Evolutionary conservation across 2,888 invertebrate genomes (phyloP).

Genomic region (Aplocera efformata): DNA sequence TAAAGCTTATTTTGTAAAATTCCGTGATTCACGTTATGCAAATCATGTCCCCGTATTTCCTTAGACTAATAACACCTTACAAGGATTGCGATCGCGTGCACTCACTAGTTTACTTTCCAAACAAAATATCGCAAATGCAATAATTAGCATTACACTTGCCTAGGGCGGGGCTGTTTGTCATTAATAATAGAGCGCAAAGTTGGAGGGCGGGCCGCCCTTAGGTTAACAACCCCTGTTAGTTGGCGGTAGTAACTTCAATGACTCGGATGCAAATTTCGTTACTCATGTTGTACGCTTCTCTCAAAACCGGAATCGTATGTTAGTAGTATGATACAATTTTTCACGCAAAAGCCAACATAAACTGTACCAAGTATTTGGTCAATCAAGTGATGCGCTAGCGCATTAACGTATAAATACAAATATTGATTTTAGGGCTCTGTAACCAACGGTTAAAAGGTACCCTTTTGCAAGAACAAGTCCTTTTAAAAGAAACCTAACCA

Average conservation of each 20-base stretch:
- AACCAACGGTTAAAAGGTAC: too few relatives aligned
- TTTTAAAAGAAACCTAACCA: too few relatives aligned
- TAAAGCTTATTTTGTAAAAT: neutral
- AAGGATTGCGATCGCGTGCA: slow-evolving; percentile 42
- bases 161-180: slow-evolving; percentile 67
- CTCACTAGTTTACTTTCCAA: slow-evolving; percentile 48
- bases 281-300: slow-evolving; percentile 34
- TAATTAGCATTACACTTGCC: slow-evolving; percentile 73
- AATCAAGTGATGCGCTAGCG: too few relatives aligned
- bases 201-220: slow-evolving; percentile 68
- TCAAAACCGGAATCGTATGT: slow-evolving; percentile 14
- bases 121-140: slow-evolving; percentile 68
- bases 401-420: too few relatives aligned
- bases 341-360: slow-evolving; percentile 13
- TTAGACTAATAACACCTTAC: slow-evolving; percentile 34
- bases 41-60: slow-evolving; percentile 57
- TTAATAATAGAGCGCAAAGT: slow-evolving; percentile 76
- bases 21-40: slow-evolving; percentile 43
- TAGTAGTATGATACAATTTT: slow-evolving; percentile 1
- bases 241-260: slow-evolving; percentile 52
- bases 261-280: slow-evolving; percentile 49
- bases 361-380: too few relatives aligned
- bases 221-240: slow-evolving; percentile 74
- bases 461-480: too few relatives aligned
- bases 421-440: too few relatives aligned